phyloP scores from a whole-genome alignment of 2,888 invertebrate species.

The Volucella inflata region DNA sequence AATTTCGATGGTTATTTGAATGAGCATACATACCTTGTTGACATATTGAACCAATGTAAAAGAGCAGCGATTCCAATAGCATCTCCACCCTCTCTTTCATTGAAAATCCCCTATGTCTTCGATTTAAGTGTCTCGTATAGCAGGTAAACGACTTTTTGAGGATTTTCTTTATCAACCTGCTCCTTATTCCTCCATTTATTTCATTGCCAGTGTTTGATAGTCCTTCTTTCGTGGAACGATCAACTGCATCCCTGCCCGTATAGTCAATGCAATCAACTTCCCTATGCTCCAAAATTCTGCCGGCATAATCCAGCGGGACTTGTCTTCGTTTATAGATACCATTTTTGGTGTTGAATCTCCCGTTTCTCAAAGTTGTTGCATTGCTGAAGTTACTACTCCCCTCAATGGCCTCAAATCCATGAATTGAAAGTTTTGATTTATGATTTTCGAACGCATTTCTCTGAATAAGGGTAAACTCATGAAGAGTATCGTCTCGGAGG shows the following conservation, averaged over 20 bases:
- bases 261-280: slow-evolving; percentile 72
- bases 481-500: slow-evolving; percentile 31
- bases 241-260: slow-evolving; percentile 46
- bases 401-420: slow-evolving; percentile 42
- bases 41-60: slow-evolving; percentile 83
- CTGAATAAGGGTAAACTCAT: slow-evolving; percentile 41
- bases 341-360: slow-evolving; percentile 43
- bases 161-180: slow-evolving; percentile 14
- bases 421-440: slow-evolving; percentile 78
- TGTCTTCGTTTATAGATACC: slow-evolving; percentile 37
- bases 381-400: slow-evolving; percentile 24
- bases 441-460: slow-evolving; percentile 75
- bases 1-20: too few species aligned
- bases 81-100: slow-evolving; percentile 77
- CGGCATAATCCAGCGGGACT: slow-evolving; percentile 54
- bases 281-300: slow-evolving; percentile 41
- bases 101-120: slow-evolving; percentile 31
- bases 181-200: neutral
- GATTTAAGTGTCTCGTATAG: slow-evolving; percentile 67
- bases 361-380: slow-evolving; percentile 65
- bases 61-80: slow-evolving; percentile 81
- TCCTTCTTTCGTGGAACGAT: slow-evolving; percentile 48
- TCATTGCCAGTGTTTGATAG: slow-evolving; percentile 30
- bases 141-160: slow-evolving; percentile 59
- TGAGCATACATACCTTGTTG: slow-evolving; percentile 82